Percentiles rank a stretch among this genome's conserved stretches.
These are phyloP conservation scores for Orthonyx spaldingii DNA, from an alignment of 2,113 vertebrate species.

Conservation along the genomic window DNA sequence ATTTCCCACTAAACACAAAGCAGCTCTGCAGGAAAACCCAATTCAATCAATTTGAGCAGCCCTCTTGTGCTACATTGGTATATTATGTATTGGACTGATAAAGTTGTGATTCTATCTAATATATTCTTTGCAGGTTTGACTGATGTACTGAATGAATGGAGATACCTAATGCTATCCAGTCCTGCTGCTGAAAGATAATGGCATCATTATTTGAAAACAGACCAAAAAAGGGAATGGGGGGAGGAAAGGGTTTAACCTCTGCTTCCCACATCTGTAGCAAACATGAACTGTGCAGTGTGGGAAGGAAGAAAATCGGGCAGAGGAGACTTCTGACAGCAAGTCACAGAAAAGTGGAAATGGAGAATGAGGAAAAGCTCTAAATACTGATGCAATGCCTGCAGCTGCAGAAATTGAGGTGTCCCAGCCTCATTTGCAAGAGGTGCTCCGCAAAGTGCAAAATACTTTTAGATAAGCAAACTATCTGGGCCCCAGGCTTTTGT, in stretches of 20 bases:
- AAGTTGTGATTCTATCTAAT: constrained; percentile 53
- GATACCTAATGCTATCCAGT: neutral
- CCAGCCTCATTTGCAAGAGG: neutral
- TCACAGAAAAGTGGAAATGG: neutral
- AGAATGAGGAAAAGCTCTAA: neutral
- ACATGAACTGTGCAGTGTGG: neutral
- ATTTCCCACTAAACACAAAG: constrained; percentile 19
- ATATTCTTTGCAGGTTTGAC: constrained; percentile 41
- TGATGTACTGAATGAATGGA: constrained; percentile 27
- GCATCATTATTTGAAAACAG: neutral
- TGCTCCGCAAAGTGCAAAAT: neutral
- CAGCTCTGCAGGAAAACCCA: constrained; percentile 33
- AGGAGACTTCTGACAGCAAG: neutral
- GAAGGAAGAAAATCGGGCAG: neutral
- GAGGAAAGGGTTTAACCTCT: neutral
- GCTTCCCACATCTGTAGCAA: neutral
- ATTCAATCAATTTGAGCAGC: constrained; percentile 52
- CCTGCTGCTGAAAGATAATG: constrained; percentile 17
- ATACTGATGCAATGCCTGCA: neutral
- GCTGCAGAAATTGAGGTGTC: neutral
- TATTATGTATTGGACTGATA: constrained; percentile 25
- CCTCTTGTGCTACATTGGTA: constrained; percentile 9
- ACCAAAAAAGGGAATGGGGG: neutral
- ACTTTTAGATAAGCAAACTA: neutral
- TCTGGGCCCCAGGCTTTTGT: neutral